Percentiles rank a stretch among this genome's conserved stretches.
phyloP scores from a whole-genome alignment of 2,888 invertebrate species.

The Geophilus truncorum region DNA sequence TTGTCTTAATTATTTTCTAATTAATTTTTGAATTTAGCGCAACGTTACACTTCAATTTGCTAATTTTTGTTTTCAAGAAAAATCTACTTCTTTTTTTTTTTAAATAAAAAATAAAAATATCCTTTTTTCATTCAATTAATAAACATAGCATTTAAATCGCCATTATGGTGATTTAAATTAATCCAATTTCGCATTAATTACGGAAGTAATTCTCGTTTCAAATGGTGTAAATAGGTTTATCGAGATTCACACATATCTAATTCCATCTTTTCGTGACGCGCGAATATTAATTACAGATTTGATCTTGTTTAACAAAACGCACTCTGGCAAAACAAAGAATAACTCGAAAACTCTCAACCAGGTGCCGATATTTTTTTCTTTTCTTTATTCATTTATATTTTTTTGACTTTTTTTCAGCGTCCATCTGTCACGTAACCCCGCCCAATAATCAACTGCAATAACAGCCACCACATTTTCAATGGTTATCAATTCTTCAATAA shows the following conservation, averaged over 20 bases:
- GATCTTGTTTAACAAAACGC: too few species aligned
- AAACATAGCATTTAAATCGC: too few species aligned
- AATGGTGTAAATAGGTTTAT: neutral
- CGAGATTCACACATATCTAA: neutral
- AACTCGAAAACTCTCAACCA: too few species aligned
- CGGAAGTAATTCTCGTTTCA: neutral
- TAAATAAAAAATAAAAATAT: too few species aligned
- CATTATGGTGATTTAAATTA: neutral
- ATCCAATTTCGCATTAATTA: neutral
- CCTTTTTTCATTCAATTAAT: too few species aligned
- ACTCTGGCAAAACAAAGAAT: too few species aligned
- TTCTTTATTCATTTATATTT: neutral
- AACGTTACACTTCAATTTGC: neutral
- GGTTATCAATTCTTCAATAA: slow-evolving; percentile 1
- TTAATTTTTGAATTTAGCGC: slow-evolving; percentile 13
- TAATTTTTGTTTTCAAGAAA: neutral
- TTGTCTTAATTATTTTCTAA: slow-evolving; percentile 23
- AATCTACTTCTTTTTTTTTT: too few species aligned
- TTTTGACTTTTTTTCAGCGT: neutral
- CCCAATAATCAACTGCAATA: slow-evolving; percentile 13
- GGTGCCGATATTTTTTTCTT: neutral
- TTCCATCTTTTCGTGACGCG: neutral
- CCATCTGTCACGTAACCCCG: slow-evolving; percentile 12
- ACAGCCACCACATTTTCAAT: neutral
- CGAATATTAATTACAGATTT: too few species aligned